Base-by-base conservation (phyloP, 2,113 vertebrate species). In the Salvator merianae region DNA sequence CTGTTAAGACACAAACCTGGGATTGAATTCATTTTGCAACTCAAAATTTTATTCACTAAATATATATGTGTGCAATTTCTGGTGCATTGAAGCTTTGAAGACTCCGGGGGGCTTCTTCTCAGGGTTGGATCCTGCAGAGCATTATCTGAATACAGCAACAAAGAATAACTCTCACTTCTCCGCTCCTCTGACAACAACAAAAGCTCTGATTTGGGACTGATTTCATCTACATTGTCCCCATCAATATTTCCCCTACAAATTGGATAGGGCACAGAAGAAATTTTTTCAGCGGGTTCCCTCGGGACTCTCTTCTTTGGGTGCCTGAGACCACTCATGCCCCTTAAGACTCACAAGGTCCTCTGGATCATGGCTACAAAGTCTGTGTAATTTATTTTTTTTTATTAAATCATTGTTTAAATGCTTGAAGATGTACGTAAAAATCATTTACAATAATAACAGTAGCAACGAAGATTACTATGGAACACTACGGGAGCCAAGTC, bases 71-170 rank as follows among this genome's bases (percentile, higher is more conserved):
- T 26, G 14, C 13, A 77, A 86, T 66, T 7, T 75, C 38, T 71
- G 50, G 83, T 69, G 78, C 40, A 63, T 66, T 88, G 87, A 30
- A 73, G 43, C n/a, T 83, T 80, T 86, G 77, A 91, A 85, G 73
- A 74, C 81, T 84, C 86, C 74, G 84, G 78, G 73, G 40, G 81
- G 43, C 18, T 62, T 20, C 24, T 91, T 90, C 84, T 86, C 82
- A 91, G 55, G 73, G 13, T 69, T 66, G 26, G 62, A 63, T 88
- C 70, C 82, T 70, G 74, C 69, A 43, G 77, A 86, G 77, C 50
- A 28, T 85, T 86, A 89, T 87, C 85, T 76, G 18, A 85, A 70
- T 82, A 68, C 65, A 85, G 50, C 79, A 87, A 83, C 90, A 86
- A 83, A 83, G 68, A 30, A 43, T 38, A 74, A 59, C 1, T 71